phyloP scores from a whole-genome alignment of 2,113 vertebrate species.

The Zootoca vivipara region DNA sequence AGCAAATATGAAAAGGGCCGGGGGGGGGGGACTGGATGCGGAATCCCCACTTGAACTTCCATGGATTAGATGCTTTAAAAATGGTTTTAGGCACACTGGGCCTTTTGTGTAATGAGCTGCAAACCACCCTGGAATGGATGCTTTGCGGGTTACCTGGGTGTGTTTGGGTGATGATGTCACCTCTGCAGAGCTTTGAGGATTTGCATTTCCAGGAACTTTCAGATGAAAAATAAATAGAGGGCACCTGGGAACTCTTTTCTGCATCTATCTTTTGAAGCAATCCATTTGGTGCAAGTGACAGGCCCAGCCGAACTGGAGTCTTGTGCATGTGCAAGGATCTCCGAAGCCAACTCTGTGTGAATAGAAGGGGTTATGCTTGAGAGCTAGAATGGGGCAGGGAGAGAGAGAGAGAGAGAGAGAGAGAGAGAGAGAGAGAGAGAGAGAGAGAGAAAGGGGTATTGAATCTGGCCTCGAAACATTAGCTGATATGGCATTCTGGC shows the following conservation, averaged over 20 bases:
- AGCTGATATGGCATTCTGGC: not conserved
- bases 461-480: too few relatives aligned
- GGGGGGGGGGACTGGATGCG: not conserved
- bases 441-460: not conserved
- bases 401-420: too few relatives aligned
- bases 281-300: not conserved
- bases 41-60: not conserved
- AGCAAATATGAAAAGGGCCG: conserved; percentile 32
- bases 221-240: not conserved
- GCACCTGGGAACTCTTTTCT: not conserved
- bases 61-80: not conserved
- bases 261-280: not conserved
- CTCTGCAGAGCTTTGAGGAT: not conserved
- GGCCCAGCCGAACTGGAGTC: not conserved
- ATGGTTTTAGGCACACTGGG: not conserved
- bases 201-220: not conserved
- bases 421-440: too few relatives aligned
- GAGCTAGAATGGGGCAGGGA: not conserved
- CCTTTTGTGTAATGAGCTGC: conserved; percentile 28
- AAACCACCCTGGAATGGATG: not conserved
- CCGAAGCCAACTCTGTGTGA: not conserved
- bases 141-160: conserved; percentile 28
- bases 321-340: not conserved
- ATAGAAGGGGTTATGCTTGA: not conserved
- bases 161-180: conserved; percentile 28